Conservation (phyloP, 1,140 invertebrate species). For the Agraylea sexmaculata region DNA sequence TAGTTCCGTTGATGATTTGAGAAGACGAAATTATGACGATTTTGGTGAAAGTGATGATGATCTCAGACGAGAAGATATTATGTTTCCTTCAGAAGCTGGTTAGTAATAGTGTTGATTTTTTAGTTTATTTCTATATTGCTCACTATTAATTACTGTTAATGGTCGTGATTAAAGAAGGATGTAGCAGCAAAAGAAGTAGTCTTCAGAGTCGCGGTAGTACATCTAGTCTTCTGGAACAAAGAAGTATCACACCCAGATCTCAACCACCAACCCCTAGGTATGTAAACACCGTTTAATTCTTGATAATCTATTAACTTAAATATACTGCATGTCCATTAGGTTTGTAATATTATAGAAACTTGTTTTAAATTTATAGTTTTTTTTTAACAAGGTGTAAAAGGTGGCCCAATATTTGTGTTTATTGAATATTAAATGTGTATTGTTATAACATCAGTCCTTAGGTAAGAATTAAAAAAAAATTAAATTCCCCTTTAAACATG, state of each 20-base stretch:
- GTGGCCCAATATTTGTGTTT: too few relatives aligned
- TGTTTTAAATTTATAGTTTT: too few relatives aligned
- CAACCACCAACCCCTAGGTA: constrained; percentile 78
- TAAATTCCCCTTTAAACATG: too few relatives aligned
- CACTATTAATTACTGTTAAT: background rate
- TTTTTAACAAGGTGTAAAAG: too few relatives aligned
- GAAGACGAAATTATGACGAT: constrained; percentile 61
- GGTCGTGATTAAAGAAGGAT: constrained; percentile 37
- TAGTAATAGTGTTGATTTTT: constrained; percentile 8
- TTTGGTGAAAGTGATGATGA: constrained; percentile 83
- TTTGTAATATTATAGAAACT: too few relatives aligned
- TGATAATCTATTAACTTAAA: too few relatives aligned
- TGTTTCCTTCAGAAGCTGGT: constrained; percentile 64
- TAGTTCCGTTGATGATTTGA: constrained; percentile 38
- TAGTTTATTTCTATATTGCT: constrained; percentile 9
- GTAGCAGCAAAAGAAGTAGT: constrained; percentile 77
- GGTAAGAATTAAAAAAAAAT: too few relatives aligned
- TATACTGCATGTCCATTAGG: too few relatives aligned
- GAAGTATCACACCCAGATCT: constrained; percentile 72
- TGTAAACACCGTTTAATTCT: too few relatives aligned
- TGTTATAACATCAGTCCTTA: too few relatives aligned
- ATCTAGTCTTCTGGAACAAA: constrained; percentile 66
- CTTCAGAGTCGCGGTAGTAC: constrained; percentile 82
- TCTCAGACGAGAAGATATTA: constrained; percentile 73
- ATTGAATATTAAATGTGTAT: too few relatives aligned